Base-by-base conservation (phyloP, 2,888 invertebrate genomes). In the Liodrosophila aerea region DNA sequence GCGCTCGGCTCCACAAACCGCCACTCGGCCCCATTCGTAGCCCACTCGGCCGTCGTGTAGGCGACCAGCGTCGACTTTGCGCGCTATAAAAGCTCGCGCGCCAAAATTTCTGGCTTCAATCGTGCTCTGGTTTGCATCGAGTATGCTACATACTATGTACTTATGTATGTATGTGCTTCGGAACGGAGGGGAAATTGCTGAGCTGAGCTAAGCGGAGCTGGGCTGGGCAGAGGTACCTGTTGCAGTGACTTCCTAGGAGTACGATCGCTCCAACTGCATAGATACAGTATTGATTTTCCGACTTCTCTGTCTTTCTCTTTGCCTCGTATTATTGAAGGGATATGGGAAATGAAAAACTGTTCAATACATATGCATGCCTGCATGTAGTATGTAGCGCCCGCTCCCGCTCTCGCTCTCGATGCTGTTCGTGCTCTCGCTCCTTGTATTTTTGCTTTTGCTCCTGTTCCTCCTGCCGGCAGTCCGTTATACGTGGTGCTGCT, bases 51-150 rank as follows among this genome's bases (percentile, higher is more conserved):
- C 41, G 27, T 59, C 37, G 29, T 13, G 12, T 31, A 57, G 62
- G 69, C 56, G 58, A 67, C 60, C 56, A 52, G 69, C 69, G 56
- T 74, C 72, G 52, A 40, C 39, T 36, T 39, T 34, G 58, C 52
- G 41, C 63, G 62, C 85, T 87, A 87, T 87, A 87, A 87, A 87
- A 87, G 87, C 87, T 78, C 76, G 83, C 87, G 84, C 87, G 87
- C 87, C 87, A 87, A 87, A 85, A 82, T 64, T 68, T 53, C 34
- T 47, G 67, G 61, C 61, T 64, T 64, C 62, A 81, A 85, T 71
- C 49, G 73, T 58, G 62, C 63, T 47, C 60, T 51, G 68, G 50
- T 66, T 60, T 57, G 66, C 54, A 27, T 49, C 39, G 57, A 16
- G 50, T 29, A 83, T 74, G 73, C 75, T 67, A 62, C 76, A 57